These are phyloP conservation scores for Wiebesia pumilae DNA, from an alignment of 1,140 invertebrate species.

Conservation along the genomic window DNA sequence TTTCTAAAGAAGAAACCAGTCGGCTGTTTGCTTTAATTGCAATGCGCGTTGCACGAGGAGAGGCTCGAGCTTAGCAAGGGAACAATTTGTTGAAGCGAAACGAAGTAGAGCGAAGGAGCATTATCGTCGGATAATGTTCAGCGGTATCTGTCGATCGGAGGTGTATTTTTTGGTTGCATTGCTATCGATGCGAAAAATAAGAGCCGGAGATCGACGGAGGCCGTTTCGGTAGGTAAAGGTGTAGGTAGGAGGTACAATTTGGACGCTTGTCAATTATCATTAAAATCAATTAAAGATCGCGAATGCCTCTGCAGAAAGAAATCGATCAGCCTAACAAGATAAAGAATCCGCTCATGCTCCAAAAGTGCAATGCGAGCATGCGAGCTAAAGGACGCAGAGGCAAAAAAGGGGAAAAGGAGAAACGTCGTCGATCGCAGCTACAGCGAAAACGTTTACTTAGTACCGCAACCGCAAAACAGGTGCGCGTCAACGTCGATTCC, in stretches of 20 bases:
- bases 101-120: not conserved
- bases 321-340: slow-evolving; percentile 52
- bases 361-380: slow-evolving; percentile 25
- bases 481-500: slow-evolving; percentile 14
- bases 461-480: slow-evolving; percentile 33
- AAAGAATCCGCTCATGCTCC: slow-evolving; percentile 36
- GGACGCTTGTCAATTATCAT: slow-evolving; percentile 54
- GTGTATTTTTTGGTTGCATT: not conserved
- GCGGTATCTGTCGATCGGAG: not conserved
- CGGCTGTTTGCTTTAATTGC: too few species aligned
- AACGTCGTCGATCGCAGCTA: not conserved
- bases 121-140: too few species aligned
- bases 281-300: slow-evolving; percentile 53
- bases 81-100: too few species aligned
- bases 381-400: not conserved
- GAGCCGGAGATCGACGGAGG: not conserved
- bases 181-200: not conserved
- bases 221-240: not conserved
- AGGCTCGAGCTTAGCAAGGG: too few species aligned
- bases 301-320: slow-evolving; percentile 39
- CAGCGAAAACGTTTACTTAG: slow-evolving; percentile 37
- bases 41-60: not conserved
- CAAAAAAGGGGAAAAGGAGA: not conserved
- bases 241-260: slow-evolving; percentile 39
- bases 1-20: too few species aligned